Base-by-base conservation (phyloP, 2,888 invertebrate species). In the Agrotis clavis region DNA sequence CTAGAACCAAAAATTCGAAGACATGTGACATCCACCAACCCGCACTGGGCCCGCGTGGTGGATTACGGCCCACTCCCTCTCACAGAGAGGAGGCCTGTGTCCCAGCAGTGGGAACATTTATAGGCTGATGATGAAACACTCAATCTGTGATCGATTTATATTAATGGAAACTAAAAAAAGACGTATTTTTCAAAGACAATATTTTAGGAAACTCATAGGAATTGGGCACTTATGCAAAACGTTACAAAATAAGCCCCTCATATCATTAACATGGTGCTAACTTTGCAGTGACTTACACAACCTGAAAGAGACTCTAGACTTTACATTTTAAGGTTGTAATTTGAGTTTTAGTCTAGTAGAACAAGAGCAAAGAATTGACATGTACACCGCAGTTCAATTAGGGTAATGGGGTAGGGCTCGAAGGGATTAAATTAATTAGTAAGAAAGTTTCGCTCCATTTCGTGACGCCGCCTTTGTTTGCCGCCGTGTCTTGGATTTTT, bases 351-450 rank as follows among this genome's bases (percentile, higher is more conserved):
- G 50, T 14, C 13, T 47, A 56, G 50, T 60, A 71, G 67, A 76
- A 87, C 79, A 83, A 82, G 90, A 92, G 91, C 90, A 94, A 95
- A 95, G 95, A 95, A 96, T 95, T 95, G 95, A 95, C 95, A 95
- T 95, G 95, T 95, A 95, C 95, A 95, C 94, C 95, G 92, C 95
- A 95, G 94, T 96, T 96, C 95, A 96, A 96, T 96, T 96, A 96
- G 95, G 93, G 92, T 95, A 96, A 96, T 96, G 95, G 96, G 94
- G 90, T 92, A 93, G 92, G 94, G 94, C 94, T 95, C 93, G 92
- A 95, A 95, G 95, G 95, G 95, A 96, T 96, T 95, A 94, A 94
- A 95, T 96, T 95, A 96, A 96, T 96, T 96, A 95, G 95, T 94
- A 95, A 95, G 95, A 95, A 96, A 95, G 94, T 96, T 95, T 92